Evolutionary conservation across 2,113 vertebrate species (phyloP).

Genomic region (Aldabrachelys gigantea): DNA sequence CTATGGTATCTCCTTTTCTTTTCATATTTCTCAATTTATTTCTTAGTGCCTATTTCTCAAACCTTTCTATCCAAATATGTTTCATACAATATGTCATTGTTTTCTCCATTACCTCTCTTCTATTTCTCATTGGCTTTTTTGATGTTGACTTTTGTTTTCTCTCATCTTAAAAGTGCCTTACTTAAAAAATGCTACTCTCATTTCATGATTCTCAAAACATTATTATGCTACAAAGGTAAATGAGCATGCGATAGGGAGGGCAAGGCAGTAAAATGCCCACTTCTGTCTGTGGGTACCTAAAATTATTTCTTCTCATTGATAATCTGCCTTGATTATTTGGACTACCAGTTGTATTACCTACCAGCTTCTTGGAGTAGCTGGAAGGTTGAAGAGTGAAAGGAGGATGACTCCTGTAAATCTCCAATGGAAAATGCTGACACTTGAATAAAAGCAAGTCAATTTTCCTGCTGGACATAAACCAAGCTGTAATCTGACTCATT

Average conservation of each 20-base stretch:
- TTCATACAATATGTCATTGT: background rate
- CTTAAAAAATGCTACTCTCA: background rate
- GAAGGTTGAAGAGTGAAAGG: background rate
- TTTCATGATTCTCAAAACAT: background rate
- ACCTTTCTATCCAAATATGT: background rate
- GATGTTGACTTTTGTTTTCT: background rate
- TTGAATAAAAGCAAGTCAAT: background rate
- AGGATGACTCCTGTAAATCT: background rate
- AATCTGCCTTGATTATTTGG: background rate
- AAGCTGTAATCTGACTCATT: background rate
- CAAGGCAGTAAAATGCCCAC: background rate
- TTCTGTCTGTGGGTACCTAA: background rate
- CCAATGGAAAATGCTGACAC: background rate
- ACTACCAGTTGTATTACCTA: background rate
- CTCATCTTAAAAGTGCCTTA: slow-evolving; percentile 25
- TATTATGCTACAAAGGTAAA: slow-evolving; percentile 18
- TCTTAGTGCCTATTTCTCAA: background rate
- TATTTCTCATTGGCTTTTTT: background rate
- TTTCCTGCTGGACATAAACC: background rate
- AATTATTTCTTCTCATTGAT: background rate
- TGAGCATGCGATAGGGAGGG: background rate
- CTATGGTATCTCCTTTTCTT: background rate
- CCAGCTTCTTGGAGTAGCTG: background rate
- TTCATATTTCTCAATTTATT: background rate
- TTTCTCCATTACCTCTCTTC: background rate